These are phyloP conservation scores for Herminia tarsipennalis DNA, from an alignment of 2,888 invertebrate genomes.

Conservation along the genomic window DNA sequence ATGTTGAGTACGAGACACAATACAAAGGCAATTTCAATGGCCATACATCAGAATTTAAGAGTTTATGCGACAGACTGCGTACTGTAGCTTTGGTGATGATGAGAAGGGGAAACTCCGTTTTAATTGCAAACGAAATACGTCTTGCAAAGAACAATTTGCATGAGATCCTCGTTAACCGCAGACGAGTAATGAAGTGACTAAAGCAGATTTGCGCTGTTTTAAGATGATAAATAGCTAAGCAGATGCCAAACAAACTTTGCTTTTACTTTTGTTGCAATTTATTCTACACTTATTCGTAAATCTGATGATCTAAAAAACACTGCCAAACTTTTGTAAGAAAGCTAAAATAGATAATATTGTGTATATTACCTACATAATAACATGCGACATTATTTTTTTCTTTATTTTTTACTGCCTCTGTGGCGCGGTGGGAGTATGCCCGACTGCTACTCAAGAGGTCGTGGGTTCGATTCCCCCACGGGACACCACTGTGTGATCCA, in stretches of 20 bases:
- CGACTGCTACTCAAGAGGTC: too few species aligned
- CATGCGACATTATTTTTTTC: too few species aligned
- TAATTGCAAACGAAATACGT: slow-evolving; percentile 40
- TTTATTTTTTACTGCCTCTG: too few species aligned
- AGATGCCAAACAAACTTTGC: slow-evolving; percentile 12
- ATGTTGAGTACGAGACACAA: slow-evolving; percentile 39
- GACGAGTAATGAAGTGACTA: slow-evolving; percentile 34
- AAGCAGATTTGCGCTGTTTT: slow-evolving; percentile 21
- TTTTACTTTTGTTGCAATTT: slow-evolving; percentile 4
- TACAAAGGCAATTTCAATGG: slow-evolving; percentile 42
- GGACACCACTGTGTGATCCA: too few species aligned
- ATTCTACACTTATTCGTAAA: too few species aligned
- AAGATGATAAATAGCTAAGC: slow-evolving; percentile 18
- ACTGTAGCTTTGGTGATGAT: slow-evolving; percentile 17
- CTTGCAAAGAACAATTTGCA: slow-evolving; percentile 37
- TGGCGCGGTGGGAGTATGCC: too few species aligned
- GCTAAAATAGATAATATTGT: too few species aligned
- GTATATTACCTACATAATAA: too few species aligned
- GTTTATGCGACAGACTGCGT: slow-evolving; percentile 17
- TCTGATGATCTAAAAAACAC: too few species aligned
- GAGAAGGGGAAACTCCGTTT: slow-evolving; percentile 16
- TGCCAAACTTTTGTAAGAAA: too few species aligned
- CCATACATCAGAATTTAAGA: slow-evolving; percentile 42
- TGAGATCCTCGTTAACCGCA: slow-evolving; percentile 38
- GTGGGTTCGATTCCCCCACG: too few species aligned